Base-by-base conservation (phyloP, 2,113 vertebrate species). In the Dasyprocta punctata region DNA sequence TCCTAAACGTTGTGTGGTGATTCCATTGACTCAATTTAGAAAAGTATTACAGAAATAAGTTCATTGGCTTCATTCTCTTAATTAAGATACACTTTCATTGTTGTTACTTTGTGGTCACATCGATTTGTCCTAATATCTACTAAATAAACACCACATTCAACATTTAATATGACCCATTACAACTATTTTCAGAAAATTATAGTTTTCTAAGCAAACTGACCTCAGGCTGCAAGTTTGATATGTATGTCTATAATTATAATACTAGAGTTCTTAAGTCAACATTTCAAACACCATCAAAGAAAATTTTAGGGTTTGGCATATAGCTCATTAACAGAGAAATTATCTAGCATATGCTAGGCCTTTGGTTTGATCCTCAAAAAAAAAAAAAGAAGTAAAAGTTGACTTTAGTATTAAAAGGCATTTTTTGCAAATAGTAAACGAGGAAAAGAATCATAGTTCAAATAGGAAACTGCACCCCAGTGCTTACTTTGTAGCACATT, bases 391-490 rank as follows among this genome's bases (percentile, higher is more conserved):
- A 89, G n/a, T n/a, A 11, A 73, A 41, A 78, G 44, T n/a, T 67
- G 30, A 58, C 44, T 73, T 86, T 47, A 89, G 0, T 44, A 85
- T 63, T 41, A 13, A 95, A 10, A 61, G 5, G 2, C 1, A 56
- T 44, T 92, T 92, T 94, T 91, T 67, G 14, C 22, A 61, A 78
- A 54, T 16, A 65, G 69, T 82, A 61, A 75, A 71, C 63, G 49
- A 94, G 56, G 73, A 93, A 86, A 95, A 38, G 3, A 77, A 77
- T 87, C 54, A 38, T 63, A 65, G 12, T 80, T 95, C 47, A 92
- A 95, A 86, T 56, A 82, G 56, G 86, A 94, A 81, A 89, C 12
- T 73, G 0, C 94, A 33, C 9, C 54, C 19, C 33, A n/a, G 60
- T 69, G 36, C 65, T 69, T 7, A 3, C 36, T 69, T 36, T 69